Conservation (phyloP, 1,140 invertebrate species). For the Brachionus calyciflorus region DNA sequence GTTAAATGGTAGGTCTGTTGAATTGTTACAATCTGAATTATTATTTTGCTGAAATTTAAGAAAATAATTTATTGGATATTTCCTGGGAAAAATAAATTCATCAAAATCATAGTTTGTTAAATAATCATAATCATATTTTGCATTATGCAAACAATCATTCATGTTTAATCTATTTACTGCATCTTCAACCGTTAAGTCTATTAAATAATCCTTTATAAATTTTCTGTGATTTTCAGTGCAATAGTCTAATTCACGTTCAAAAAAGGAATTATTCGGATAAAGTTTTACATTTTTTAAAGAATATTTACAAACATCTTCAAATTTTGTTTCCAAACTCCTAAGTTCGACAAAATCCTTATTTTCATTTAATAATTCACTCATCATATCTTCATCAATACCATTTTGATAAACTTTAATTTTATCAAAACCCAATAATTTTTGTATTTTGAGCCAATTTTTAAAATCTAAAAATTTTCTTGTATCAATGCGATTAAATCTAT, state of each 20-base stretch:
- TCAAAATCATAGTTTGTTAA: background rate
- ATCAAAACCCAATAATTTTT: too few relatives aligned
- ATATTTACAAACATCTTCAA: background rate
- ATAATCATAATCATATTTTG: background rate
- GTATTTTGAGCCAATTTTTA: too few relatives aligned
- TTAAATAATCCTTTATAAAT: background rate
- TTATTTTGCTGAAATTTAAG: background rate
- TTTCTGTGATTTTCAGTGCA: background rate
- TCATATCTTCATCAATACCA: too few relatives aligned
- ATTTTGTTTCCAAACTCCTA: slow-evolving; percentile 11
- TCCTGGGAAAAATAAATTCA: slow-evolving; percentile 1
- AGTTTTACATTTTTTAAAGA: background rate
- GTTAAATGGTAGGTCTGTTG: background rate
- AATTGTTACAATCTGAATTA: background rate
- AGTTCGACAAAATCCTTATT: too few relatives aligned
- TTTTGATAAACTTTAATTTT: too few relatives aligned
- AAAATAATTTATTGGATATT: background rate
- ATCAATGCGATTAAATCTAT: too few relatives aligned
- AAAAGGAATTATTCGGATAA: background rate
- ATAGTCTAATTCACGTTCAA: background rate
- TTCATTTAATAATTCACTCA: too few relatives aligned
- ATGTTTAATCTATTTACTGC: background rate
- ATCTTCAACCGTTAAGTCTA: background rate
- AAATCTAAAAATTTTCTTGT: too few relatives aligned
- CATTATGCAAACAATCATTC: slow-evolving; percentile 6